Evolutionary conservation across 2,797 vertebrate species (phyloP).

Genomic region (Cygnus olor): DNA sequence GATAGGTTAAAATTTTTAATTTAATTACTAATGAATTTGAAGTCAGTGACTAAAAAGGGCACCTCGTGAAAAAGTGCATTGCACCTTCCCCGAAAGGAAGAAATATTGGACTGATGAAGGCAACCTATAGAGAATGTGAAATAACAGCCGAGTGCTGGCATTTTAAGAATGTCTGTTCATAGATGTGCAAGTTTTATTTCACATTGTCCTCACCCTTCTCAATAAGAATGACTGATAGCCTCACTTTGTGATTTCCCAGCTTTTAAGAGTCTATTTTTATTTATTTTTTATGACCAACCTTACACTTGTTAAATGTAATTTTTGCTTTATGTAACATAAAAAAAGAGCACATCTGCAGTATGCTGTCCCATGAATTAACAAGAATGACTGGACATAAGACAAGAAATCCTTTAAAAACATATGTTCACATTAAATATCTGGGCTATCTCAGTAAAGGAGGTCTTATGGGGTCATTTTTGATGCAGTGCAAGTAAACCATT

Average conservation of each 20-base stretch:
- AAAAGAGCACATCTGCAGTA: slow-evolving; percentile 66
- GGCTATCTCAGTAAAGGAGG: slow-evolving; percentile 61
- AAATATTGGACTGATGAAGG: slow-evolving; percentile 40
- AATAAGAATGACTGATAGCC: slow-evolving; percentile 70
- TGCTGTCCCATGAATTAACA: slow-evolving; percentile 73
- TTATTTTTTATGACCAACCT: slow-evolving; percentile 78
- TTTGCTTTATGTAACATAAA: slow-evolving; percentile 75
- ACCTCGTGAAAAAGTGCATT: not conserved
- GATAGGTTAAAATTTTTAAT: not conserved
- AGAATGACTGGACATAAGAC: slow-evolving; percentile 69
- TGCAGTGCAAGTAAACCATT: slow-evolving; percentile 68
- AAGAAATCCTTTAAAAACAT: slow-evolving; percentile 76
- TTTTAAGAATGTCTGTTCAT: slow-evolving; percentile 60
- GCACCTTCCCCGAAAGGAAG: slow-evolving; percentile 13
- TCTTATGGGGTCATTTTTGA: slow-evolving; percentile 77
- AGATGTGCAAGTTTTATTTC: slow-evolving; percentile 70
- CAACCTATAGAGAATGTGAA: slow-evolving; percentile 8
- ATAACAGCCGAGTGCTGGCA: slow-evolving; percentile 18
- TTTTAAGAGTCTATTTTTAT: slow-evolving; percentile 78
- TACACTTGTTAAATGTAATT: slow-evolving; percentile 77
- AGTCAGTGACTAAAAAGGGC: not conserved
- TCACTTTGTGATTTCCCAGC: slow-evolving; percentile 70
- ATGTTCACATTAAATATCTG: slow-evolving; percentile 74
- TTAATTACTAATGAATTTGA: slow-evolving; percentile 40
- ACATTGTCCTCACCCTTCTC: slow-evolving; percentile 66